phyloP scores from a whole-genome alignment of 2,797 vertebrate species.

The Hypotaenidia philippensis region DNA sequence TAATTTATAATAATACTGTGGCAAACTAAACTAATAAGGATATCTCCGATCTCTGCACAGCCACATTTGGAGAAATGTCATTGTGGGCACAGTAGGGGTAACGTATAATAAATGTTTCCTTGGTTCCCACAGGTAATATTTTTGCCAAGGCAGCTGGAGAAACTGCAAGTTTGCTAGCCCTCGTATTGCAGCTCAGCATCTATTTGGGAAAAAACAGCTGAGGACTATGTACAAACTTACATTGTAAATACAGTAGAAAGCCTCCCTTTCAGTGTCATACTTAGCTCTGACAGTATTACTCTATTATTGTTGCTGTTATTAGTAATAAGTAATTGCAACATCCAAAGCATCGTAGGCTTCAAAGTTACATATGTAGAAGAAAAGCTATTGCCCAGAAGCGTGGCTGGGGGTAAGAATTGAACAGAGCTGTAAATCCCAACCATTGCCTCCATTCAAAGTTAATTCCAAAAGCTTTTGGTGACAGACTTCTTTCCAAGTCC shows the following conservation, averaged over 20 bases:
- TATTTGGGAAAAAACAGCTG: conserved; percentile 72
- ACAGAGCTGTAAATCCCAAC: neutral
- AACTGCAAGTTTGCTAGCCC: conserved; percentile 57
- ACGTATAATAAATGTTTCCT: conserved; percentile 54
- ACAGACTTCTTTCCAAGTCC: neutral
- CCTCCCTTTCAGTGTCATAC: conserved; percentile 24
- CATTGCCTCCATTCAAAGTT: conserved; percentile 19
- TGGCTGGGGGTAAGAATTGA: neutral
- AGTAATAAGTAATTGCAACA: conserved; percentile 3
- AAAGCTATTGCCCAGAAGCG: neutral
- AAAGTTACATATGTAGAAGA: neutral
- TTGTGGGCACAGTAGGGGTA: conserved; percentile 54
- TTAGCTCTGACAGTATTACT: conserved; percentile 30
- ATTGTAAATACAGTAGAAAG: conserved; percentile 64
- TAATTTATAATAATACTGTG: conserved; percentile 23
- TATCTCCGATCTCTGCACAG: conserved; percentile 46
- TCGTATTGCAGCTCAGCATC: conserved; percentile 56
- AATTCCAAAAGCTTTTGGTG: conserved; percentile 14
- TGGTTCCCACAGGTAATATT: conserved; percentile 67
- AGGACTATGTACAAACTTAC: conserved; percentile 57
- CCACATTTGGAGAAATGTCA: conserved; percentile 50
- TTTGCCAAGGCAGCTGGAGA: conserved; percentile 78
- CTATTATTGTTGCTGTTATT: neutral
- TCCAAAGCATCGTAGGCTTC: neutral
- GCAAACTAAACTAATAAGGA: conserved; percentile 27